These are phyloP conservation scores for Coelinius sp. DNA, from an alignment of 2,888 invertebrate species.

Conservation along the genomic window DNA sequence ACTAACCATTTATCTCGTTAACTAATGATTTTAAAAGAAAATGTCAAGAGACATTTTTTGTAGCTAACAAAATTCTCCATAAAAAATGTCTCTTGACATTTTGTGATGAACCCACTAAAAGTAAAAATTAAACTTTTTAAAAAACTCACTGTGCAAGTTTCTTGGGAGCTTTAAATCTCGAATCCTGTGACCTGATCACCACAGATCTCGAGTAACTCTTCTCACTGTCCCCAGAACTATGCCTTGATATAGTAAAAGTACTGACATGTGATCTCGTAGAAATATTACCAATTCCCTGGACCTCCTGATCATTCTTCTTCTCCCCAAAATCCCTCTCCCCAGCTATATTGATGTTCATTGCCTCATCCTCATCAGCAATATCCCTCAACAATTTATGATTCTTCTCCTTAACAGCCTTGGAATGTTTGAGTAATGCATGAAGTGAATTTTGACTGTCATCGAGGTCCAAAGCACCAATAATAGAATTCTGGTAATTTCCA, in stretches of 20 bases:
- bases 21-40: no score
- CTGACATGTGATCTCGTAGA: conserved; percentile 65
- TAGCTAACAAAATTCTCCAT: no score
- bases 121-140: neutral
- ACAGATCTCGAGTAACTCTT: conserved; percentile 65
- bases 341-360: conserved; percentile 34
- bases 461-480: conserved; percentile 57
- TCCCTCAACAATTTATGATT: conserved; percentile 60
- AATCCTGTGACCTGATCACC: conserved; percentile 61
- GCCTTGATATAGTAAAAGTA: conserved; percentile 64
- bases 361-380: conserved; percentile 57
- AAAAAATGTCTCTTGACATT: no score
- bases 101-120: no score
- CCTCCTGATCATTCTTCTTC: conserved; percentile 47
- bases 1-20: no score
- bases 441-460: conserved; percentile 63
- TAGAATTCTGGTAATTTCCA: conserved; percentile 54
- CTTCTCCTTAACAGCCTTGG: conserved; percentile 58
- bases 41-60: no score
- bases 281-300: conserved; percentile 57
- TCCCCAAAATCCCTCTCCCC: conserved; percentile 40
- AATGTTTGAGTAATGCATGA: conserved; percentile 62
- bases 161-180: conserved; percentile 62
- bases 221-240: conserved; percentile 66
- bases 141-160: conserved; percentile 67